Evolutionary conservation across 2,113 vertebrate species (phyloP), one percentile per base, ranked within the genome.

Genomic region (Barbus barbus): DNA sequence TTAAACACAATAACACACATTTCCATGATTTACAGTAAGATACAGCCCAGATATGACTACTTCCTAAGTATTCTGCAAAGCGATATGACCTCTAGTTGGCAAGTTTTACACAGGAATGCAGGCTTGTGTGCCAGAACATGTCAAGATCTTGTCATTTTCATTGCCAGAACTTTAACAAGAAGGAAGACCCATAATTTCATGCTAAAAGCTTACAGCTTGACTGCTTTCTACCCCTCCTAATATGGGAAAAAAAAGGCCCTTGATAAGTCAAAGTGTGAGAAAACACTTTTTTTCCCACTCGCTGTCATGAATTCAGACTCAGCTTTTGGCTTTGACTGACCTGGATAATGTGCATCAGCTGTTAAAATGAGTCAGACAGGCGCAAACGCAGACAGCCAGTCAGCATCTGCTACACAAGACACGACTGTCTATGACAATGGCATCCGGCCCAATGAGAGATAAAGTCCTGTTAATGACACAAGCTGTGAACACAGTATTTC

Each of bases 341-440:
- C 61, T 67, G 28, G 73, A 65, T 82, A 80, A 77, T 63, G 6
- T 46, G 31, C 7, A 85, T 87, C 86, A 85, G 86, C 86, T 87
- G 86, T 65, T 87, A 71, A 65, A 85, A 87, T 72, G 81, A 87
- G 84, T 78, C 79, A 72, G 18, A n/a, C n/a, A n/a, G n/a, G n/a
- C n/a, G n/a, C n/a, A n/a, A n/a, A n/a, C n/a, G n/a, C n/a, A n/a
- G n/a, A 81, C 33, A 65, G 65, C 28, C 79, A 44, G 14, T 76
- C n/a, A 69, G 76, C 80, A 86, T 86, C 65, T 84, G 83, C 74
- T 41, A 20, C 31, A 26, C 26, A 75, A 51, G 71, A 46, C 33
- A 53, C 16, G 6, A 58, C 22, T 85, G 65, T 51, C 38, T 33
- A 51, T 36, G 24, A 58, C 33, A 14, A 41, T 41, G 82, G 82